Base-by-base conservation (phyloP, 2,797 vertebrate species). In the Cephalopachus bancanus region DNA sequence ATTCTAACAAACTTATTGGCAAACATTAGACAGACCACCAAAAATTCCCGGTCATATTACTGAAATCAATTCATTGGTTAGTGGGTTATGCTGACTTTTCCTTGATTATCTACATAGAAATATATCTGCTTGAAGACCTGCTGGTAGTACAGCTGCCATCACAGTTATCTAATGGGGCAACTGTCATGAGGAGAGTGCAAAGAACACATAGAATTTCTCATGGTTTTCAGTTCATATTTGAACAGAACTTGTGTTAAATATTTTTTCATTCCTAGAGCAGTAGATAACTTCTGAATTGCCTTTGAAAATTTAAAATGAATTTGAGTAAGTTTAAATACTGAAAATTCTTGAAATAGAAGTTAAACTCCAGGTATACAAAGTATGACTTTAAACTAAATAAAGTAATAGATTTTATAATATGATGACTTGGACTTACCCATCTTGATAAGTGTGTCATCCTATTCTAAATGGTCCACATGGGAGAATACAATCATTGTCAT, bases 251-350 rank as follows among this genome's bases (percentile, higher is more conserved):
- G 30, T 62, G 28, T 93, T 88, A 91, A 97, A 87, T 80, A 30
- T 26, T 96, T 93, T 88, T 92, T 65, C 94, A 83, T 96, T 92
- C 93, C 92, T 93, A 89, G 6, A 83, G 30, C 17, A 74, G 19
- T 71, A 28, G 55, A 94, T 91, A 83, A 85, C 87, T 87, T 91
- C 53, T 78, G 20, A 93, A 75, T 91, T 91, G 26, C 22, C 53
- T 97, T 95, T 64, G 33, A 69, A 76, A 96, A 92, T 85, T 91
- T 69, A 90, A 95, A 95, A 75, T 89, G 53, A 64, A 85, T 93
- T 92, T 94, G 64, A 94, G 85, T 96, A 80, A 84, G 79, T 94
- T 92, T 53, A 91, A 89, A 93, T 85, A 92, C 51, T 78, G 59
- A 79, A 93, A 95, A 83, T 74, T 89, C 57, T 91, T 89, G 19